phyloP scores from a whole-genome alignment of 1,140 invertebrate genomes.

The Drosophila carrolli region DNA sequence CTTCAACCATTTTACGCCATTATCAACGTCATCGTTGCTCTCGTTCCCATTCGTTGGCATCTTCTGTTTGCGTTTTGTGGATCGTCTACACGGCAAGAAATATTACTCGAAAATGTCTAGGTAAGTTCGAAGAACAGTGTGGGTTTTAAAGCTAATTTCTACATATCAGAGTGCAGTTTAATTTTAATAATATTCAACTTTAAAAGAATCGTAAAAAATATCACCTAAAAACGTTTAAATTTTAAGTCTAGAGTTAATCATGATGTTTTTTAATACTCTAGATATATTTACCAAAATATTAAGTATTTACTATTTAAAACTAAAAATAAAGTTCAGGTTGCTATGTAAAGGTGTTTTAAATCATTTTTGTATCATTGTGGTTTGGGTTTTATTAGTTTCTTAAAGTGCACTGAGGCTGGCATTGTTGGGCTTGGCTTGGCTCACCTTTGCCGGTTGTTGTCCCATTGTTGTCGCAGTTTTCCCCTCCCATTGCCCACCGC shows the following conservation, averaged over 20 bases:
- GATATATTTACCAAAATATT: too few relatives aligned
- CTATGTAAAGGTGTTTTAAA: too few relatives aligned
- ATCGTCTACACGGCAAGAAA: slow-evolving; percentile 12
- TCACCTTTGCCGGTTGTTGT: slow-evolving; percentile 67
- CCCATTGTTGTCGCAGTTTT: slow-evolving; percentile 59
- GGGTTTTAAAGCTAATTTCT: background rate
- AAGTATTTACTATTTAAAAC: too few relatives aligned
- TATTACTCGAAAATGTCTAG: background rate
- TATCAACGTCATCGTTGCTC: slow-evolving; percentile 66
- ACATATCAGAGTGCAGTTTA: too few relatives aligned
- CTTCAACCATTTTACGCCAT: slow-evolving; percentile 79
- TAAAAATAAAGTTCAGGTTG: too few relatives aligned
- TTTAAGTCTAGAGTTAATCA: too few relatives aligned
- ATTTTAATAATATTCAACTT: too few relatives aligned
- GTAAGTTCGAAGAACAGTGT: background rate
- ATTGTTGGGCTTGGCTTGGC: slow-evolving; percentile 67
- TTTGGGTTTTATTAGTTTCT: background rate
- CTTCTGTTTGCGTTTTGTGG: slow-evolving; percentile 43
- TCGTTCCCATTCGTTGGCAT: slow-evolving; percentile 36
- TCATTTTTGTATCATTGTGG: too few relatives aligned
- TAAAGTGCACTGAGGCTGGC: slow-evolving; percentile 29
- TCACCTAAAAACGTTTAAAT: too few relatives aligned
- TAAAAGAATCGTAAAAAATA: too few relatives aligned
- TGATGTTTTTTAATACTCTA: too few relatives aligned
- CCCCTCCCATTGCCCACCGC: background rate